These are phyloP conservation scores for Andrena camellia DNA, from an alignment of 2,888 invertebrate genomes.

Conservation along the genomic window DNA sequence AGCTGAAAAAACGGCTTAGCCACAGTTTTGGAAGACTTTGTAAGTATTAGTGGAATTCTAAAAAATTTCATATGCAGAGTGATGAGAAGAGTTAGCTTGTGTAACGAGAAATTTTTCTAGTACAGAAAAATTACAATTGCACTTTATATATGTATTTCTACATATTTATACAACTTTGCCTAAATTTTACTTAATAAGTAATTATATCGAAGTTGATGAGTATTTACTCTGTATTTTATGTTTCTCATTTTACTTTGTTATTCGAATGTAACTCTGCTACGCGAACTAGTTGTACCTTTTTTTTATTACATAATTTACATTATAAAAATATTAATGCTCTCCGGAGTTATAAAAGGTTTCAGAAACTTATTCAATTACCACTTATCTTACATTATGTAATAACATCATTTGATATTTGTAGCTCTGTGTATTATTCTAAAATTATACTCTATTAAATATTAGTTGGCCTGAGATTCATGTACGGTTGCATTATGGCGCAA, in stretches of 20 bases:
- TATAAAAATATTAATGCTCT: conserved; percentile 22
- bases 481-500: not conserved
- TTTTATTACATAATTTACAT: conserved; percentile 25
- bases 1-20: conserved; percentile 97
- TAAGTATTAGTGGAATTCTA: conserved; percentile 87
- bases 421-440: not conserved
- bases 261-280: conserved; percentile 6
- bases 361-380: conserved; percentile 12
- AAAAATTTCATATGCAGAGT: not conserved
- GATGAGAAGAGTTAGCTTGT: not conserved
- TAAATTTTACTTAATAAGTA: too few species aligned
- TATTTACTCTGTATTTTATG: not conserved
- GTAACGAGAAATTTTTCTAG: not conserved
- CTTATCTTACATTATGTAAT: conserved; percentile 8
- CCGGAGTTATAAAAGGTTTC: conserved; percentile 14
- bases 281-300: not conserved
- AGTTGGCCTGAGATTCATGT: not conserved
- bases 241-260: not conserved
- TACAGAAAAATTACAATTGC: not conserved
- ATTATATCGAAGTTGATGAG: too few species aligned
- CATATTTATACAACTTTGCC: too few species aligned
- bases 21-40: conserved; percentile 98
- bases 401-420: conserved; percentile 3
- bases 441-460: conserved; percentile 9
- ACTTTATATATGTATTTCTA: too few species aligned